These are phyloP conservation scores for Clarias laeviceps DNA, from an alignment of 2,797 vertebrate species.

Conservation along the genomic window DNA sequence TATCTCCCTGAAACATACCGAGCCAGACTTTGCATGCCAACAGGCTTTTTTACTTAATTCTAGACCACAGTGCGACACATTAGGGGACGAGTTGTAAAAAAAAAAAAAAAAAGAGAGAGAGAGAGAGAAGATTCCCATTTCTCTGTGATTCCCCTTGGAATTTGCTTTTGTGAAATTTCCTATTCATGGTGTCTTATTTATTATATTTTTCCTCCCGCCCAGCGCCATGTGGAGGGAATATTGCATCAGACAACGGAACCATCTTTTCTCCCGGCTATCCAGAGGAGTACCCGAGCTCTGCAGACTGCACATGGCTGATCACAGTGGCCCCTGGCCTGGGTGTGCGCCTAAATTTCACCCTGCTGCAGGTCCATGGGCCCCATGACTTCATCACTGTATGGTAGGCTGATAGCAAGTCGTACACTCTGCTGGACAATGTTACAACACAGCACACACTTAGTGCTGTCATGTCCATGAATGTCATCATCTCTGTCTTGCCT, in stretches of 20 bases:
- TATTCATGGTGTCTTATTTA: constrained; percentile 21
- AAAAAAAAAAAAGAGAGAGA: background rate
- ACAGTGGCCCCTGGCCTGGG: constrained; percentile 88
- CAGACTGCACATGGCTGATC: constrained; percentile 94
- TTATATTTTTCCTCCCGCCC: constrained; percentile 33
- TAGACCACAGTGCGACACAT: constrained; percentile 57
- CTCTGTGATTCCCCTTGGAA: constrained; percentile 26
- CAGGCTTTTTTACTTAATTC: constrained; percentile 77
- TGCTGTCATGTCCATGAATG: background rate
- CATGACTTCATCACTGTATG: constrained; percentile 95
- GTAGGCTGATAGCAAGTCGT: constrained; percentile 64
- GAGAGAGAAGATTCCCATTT: constrained; percentile 1
- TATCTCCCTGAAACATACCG: constrained; percentile 75
- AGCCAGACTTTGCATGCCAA: constrained; percentile 72
- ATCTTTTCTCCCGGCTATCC: constrained; percentile 96
- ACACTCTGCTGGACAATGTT: background rate
- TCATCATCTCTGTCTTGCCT: background rate
- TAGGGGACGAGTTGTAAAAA: constrained; percentile 18
- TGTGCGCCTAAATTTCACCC: constrained; percentile 90
- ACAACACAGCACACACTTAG: background rate
- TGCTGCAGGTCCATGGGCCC: constrained; percentile 90
- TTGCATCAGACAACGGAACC: constrained; percentile 91
- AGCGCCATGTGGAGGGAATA: constrained; percentile 94
- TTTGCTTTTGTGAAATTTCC: constrained; percentile 25
- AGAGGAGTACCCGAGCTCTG: constrained; percentile 89